Percentiles rank a stretch among this genome's conserved stretches.
Evolutionary conservation across 2,888 invertebrate genomes (phyloP).

Genomic region (Bugulina stolonifera): DNA sequence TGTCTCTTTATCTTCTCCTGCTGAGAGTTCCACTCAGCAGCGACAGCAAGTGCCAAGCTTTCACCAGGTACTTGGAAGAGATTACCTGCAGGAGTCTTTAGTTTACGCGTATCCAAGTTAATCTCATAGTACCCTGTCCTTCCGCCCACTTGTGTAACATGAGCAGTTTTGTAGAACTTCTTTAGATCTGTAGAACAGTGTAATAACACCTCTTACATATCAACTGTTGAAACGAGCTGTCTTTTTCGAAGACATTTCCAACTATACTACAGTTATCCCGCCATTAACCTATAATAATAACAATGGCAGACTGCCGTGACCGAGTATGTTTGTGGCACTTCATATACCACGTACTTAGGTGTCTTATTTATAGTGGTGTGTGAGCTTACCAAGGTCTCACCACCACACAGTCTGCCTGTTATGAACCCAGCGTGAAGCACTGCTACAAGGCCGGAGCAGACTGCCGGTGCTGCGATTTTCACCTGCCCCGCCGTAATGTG

Average conservation of each 20-base stretch:
- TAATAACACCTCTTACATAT: slow-evolving; percentile 25
- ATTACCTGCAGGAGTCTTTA: slow-evolving; percentile 82
- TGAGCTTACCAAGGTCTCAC: too few species aligned
- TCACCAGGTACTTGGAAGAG: slow-evolving; percentile 73
- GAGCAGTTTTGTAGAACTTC: slow-evolving; percentile 50
- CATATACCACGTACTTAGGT: too few species aligned
- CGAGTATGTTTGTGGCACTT: too few species aligned
- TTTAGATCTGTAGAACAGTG: slow-evolving; percentile 43
- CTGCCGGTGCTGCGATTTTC: too few species aligned
- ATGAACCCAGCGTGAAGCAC: too few species aligned
- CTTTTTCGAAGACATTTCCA: neutral
- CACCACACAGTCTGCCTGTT: too few species aligned
- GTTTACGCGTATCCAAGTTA: slow-evolving; percentile 76
- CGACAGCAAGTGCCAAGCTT: slow-evolving; percentile 82
- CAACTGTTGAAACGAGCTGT: neutral
- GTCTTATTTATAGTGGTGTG: too few species aligned
- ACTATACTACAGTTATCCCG: too few species aligned
- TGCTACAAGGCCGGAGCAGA: too few species aligned
- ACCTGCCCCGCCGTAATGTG: too few species aligned
- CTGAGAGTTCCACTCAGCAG: slow-evolving; percentile 90
- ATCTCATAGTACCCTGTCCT: slow-evolving; percentile 61
- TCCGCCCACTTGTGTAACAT: slow-evolving; percentile 36
- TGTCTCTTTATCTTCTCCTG: slow-evolving; percentile 68
- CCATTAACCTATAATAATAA: too few species aligned
- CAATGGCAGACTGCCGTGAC: too few species aligned